Evolutionary conservation across 1,140 invertebrate genomes (phyloP), one percentile per base, ranked within the genome.

Genomic region (Philopotamus ludificatus): DNA sequence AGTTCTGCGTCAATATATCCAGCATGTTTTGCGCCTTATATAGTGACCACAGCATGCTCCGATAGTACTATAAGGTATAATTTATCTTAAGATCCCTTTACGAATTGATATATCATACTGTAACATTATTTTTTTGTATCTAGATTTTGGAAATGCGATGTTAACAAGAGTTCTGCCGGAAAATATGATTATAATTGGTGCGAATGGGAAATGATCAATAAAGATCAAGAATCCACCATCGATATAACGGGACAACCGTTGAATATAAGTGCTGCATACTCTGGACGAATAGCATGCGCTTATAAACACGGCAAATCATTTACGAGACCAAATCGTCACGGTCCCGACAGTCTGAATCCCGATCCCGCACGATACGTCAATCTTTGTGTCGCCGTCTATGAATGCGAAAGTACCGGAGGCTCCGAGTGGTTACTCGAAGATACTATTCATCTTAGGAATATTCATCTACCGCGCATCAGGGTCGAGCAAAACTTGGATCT

Each of bases 341-440:
- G 69, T 72, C 70, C 66, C 2, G 73, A 71, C 47, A 72, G 64
- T 16, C 28, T 16, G n/a, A 71, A 57, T 18, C 20, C 64, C 22
- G 88, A 92, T 74, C 87, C 89, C 0, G 91, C 90, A 0, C 84
- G 94, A 42, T 96, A 92, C 77, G 91, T 97, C 39, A 97, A 97
- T 77, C 81, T 98, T 0, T 94, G 90, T 74, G 93, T 99, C 1
- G 93, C 93, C n/a, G 97, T 99, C 66, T 99, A 97, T 80, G 97
- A 99, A 78, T 99, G 97, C 77, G 97, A 99, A 82, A 97, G 95
- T 67, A 97, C 95, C 22, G 97, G 97, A 61, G 97, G 92, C 64
- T 88, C 87, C n/a, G 96, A 99, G 75, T 99, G 97, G 97, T 86
- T 96, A n/a, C 78, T 97, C n/a, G 97, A 99, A 77, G 97, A 99